Evolutionary conservation across 2,888 invertebrate species (phyloP).

Genomic region (Chrysomela aeneicollis): DNA sequence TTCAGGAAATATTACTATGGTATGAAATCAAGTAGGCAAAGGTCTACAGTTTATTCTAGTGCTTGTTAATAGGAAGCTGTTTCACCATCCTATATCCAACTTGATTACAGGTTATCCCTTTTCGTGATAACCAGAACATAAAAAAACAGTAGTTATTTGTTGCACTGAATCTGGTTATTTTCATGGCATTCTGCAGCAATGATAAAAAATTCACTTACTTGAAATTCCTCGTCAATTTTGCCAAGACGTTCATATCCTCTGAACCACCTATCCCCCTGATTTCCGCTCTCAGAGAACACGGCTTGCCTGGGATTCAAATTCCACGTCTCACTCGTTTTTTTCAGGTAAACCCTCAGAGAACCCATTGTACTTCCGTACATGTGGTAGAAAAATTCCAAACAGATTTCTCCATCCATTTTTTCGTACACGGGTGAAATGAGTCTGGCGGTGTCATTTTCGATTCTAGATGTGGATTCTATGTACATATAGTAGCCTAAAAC

Average conservation of each 20-base stretch:
- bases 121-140: too few relatives aligned
- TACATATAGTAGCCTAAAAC: conserved; percentile 80
- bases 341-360: conserved; percentile 65
- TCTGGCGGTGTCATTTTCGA: conserved; percentile 73
- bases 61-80: too few relatives aligned
- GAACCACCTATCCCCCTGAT: conserved; percentile 76
- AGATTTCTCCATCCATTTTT: conserved; percentile 51
- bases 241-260: conserved; percentile 63
- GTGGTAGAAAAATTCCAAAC: conserved; percentile 79
- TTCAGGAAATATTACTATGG: too few relatives aligned
- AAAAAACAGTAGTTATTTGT: too few relatives aligned
- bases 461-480: conserved; percentile 75
- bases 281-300: conserved; percentile 70
- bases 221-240: conserved; percentile 64
- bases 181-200: too few relatives aligned
- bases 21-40: too few relatives aligned
- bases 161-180: too few relatives aligned
- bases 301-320: conserved; percentile 61
- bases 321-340: conserved; percentile 58
- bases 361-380: conserved; percentile 77
- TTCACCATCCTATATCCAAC: too few relatives aligned
- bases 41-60: too few relatives aligned
- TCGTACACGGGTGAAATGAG: conserved; percentile 76
- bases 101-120: too few relatives aligned
- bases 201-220: conserved; percentile 58